phyloP scores from a whole-genome alignment of 2,113 vertebrate genomes.

The Ailurus styani region DNA sequence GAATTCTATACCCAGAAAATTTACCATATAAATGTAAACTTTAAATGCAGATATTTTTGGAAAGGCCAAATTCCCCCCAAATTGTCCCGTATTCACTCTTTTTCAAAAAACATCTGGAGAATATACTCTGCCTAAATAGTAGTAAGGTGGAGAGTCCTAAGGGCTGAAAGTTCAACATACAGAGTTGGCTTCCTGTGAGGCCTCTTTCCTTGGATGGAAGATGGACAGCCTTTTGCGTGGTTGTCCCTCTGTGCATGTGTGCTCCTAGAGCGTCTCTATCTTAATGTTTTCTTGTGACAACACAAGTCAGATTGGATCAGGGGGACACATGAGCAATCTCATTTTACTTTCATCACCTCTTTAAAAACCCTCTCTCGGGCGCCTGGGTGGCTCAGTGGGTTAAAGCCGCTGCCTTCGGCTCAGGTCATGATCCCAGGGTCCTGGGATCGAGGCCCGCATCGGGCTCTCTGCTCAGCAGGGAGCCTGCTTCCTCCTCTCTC shows the following conservation, averaged over 20 bases:
- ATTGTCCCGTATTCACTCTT: not conserved
- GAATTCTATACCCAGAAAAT: not conserved
- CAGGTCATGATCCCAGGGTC: no score
- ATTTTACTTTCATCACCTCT: not conserved
- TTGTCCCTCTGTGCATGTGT: not conserved
- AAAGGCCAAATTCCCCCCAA: fast-evolving
- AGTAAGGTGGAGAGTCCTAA: not conserved
- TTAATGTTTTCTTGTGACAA: not conserved
- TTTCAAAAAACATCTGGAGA: not conserved
- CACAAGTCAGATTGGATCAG: not conserved
- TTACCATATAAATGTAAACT: not conserved
- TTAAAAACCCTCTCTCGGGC: not conserved
- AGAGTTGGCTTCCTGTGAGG: not conserved
- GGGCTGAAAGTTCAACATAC: not conserved
- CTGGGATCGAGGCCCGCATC: no score
- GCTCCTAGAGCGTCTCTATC: not conserved
- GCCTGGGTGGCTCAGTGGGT: no score
- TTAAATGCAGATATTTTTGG: not conserved
- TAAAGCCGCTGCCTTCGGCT: no score
- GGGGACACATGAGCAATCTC: not conserved
- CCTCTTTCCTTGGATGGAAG: not conserved
- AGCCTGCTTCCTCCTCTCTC: no score
- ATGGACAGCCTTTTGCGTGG: not conserved
- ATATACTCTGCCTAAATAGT: not conserved
- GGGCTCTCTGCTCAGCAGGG: no score